Evolutionary conservation across 2,797 vertebrate species (phyloP).

Genomic region (Chelon auratus): DNA sequence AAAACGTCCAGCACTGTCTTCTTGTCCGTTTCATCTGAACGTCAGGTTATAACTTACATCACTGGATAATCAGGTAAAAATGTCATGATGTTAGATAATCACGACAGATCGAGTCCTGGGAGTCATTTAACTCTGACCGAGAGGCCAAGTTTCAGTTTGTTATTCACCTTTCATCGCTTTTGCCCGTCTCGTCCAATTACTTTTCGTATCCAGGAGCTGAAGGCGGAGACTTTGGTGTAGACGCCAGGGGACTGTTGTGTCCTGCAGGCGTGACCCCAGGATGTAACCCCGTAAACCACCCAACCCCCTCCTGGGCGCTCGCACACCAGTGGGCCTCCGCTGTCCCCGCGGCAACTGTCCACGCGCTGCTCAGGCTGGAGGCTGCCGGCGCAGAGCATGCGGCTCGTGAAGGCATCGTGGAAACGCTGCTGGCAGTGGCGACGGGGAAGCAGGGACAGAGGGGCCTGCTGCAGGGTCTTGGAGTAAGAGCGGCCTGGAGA

Average conservation of each 20-base stretch:
- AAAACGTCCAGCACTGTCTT: conserved; percentile 22
- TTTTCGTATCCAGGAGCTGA: conserved; percentile 93
- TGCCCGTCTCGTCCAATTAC: conserved; percentile 80
- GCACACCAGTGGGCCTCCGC: conserved; percentile 95
- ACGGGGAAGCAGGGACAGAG: conserved; percentile 90
- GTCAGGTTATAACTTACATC: conserved; percentile 22
- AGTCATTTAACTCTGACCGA: conserved; percentile 1
- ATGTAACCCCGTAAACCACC: conserved; percentile 97
- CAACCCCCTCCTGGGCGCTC: conserved; percentile 89
- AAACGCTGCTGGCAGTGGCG: conserved; percentile 91
- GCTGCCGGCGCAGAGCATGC: conserved; percentile 97
- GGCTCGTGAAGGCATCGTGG: conserved; percentile 89
- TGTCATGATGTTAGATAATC: conserved; percentile 13
- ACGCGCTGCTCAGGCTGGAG: conserved; percentile 84
- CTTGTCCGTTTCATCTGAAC: conserved; percentile 6
- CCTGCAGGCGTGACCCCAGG: conserved; percentile 96
- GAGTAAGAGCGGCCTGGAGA: conserved; percentile 92
- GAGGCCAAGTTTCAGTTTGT: conserved; percentile 1
- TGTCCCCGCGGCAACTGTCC: conserved; percentile 98
- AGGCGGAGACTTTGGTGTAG: conserved; percentile 96
- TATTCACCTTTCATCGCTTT: conserved; percentile 17
- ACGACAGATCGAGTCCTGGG: conserved; percentile 8
- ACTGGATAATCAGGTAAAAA: conserved; percentile 17
- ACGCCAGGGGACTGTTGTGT: conserved; percentile 94
- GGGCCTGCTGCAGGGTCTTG: conserved; percentile 95